Evolutionary conservation across 2,888 invertebrate genomes (phyloP).

Genomic region (Agriopis marginaria): DNA sequence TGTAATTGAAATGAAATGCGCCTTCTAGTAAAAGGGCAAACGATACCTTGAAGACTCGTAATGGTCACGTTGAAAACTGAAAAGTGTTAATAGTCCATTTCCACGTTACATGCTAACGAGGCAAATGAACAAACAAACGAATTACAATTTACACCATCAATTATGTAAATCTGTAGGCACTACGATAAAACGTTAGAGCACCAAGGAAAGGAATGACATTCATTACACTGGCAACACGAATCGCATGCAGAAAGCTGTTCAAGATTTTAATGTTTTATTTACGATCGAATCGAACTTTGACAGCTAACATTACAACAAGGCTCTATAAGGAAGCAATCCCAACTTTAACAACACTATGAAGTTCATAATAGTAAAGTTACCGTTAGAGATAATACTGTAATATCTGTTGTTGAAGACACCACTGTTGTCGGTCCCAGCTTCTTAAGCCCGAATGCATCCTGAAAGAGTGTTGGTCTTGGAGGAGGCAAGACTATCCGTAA

Average conservation of each 20-base stretch:
- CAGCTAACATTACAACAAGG: not conserved
- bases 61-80: not conserved
- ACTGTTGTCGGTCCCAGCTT: too few species aligned
- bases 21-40: conserved; percentile 1
- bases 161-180: conserved; percentile 15
- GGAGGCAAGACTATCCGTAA: too few species aligned
- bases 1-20: conserved; percentile 1
- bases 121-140: conserved; percentile 13
- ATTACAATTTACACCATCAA: conserved; percentile 18
- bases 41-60: not conserved
- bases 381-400: too few species aligned
- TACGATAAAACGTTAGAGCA: conserved; percentile 21
- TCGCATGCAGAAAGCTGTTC: conserved; percentile 17
- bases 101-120: not conserved
- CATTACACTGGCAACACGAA: conserved; percentile 7
- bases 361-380: too few species aligned
- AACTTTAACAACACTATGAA: too few species aligned
- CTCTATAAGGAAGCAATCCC: conserved; percentile 8
- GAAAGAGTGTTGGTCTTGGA: too few species aligned
- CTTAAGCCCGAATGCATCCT: too few species aligned
- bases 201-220: conserved; percentile 12
- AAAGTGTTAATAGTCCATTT: not conserved
- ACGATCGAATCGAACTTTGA: conserved; percentile 7
- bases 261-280: conserved; percentile 16
- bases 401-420: too few species aligned